Evolutionary conservation across 2,888 invertebrate species (phyloP).

Genomic region (Sinohyriopsis cumingii): DNA sequence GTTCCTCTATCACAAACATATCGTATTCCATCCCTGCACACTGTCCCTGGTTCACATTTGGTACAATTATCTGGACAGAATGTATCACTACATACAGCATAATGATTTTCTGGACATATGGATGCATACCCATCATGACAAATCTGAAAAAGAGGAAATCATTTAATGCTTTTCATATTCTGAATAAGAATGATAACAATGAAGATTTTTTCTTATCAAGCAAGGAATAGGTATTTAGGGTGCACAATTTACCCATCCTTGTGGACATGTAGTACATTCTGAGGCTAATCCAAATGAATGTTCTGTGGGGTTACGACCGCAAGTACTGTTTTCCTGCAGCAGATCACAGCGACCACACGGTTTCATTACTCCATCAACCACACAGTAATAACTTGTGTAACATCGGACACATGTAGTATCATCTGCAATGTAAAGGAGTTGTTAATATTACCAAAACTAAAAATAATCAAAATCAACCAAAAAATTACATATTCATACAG

Average conservation of each 20-base stretch:
- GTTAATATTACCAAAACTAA: too few relatives aligned
- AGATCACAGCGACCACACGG: constrained; percentile 56
- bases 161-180: too few relatives aligned
- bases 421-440: constrained; percentile 24
- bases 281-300: constrained; percentile 50
- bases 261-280: constrained; percentile 46
- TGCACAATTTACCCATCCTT: constrained; percentile 47
- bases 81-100: constrained; percentile 42
- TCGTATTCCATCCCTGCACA: constrained; percentile 12
- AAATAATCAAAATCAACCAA: too few relatives aligned
- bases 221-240: too few relatives aligned
- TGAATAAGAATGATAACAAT: too few relatives aligned
- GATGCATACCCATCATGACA: constrained; percentile 49
- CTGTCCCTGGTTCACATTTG: constrained; percentile 43
- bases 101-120: constrained; percentile 40
- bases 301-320: constrained; percentile 47
- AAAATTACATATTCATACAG: too few relatives aligned
- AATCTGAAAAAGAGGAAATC: constrained; percentile 26
- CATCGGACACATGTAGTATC: constrained; percentile 53
- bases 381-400: constrained; percentile 51
- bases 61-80: constrained; percentile 42
- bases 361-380: constrained; percentile 42
- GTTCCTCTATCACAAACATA: too few relatives aligned
- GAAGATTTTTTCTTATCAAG: too few relatives aligned
- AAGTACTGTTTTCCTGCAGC: constrained; percentile 31